Evolutionary conservation across 2,888 invertebrate genomes (phyloP).

Genomic region (Beris morrisii): DNA sequence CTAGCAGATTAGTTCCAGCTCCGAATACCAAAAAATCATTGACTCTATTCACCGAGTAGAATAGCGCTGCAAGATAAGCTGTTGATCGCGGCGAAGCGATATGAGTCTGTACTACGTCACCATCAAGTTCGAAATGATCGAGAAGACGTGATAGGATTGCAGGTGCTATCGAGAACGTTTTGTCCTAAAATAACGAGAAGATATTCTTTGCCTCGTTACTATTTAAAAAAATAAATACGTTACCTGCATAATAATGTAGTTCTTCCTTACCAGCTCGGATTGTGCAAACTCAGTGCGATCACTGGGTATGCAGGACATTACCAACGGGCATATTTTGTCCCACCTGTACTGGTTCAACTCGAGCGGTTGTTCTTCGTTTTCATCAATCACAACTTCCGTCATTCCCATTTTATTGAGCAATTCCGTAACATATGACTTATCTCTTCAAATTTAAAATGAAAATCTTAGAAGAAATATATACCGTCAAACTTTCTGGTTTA

Average conservation of each 20-base stretch:
- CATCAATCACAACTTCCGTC: conserved; percentile 40
- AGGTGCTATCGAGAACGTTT: conserved; percentile 78
- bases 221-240: neutral
- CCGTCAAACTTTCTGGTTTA: too few species aligned
- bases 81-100: conserved; percentile 77
- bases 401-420: conserved; percentile 35
- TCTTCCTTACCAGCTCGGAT: conserved; percentile 60
- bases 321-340: conserved; percentile 59
- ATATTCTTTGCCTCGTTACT: neutral
- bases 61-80: conserved; percentile 72
- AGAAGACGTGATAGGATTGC: conserved; percentile 72
- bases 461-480: neutral
- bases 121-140: conserved; percentile 63
- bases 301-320: conserved; percentile 60
- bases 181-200: conserved; percentile 61
- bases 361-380: conserved; percentile 40
- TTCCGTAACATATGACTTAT: conserved; percentile 39
- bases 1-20: conserved; percentile 59
- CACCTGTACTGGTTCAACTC: conserved; percentile 50
- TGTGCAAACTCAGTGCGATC: conserved; percentile 61
- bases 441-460: conserved; percentile 38
- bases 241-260: conserved; percentile 64
- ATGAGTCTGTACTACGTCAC: conserved; percentile 77
- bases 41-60: conserved; percentile 62
- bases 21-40: conserved; percentile 65